phyloP scores from a whole-genome alignment of 2,888 invertebrate species.

The Furcula furcula region DNA sequence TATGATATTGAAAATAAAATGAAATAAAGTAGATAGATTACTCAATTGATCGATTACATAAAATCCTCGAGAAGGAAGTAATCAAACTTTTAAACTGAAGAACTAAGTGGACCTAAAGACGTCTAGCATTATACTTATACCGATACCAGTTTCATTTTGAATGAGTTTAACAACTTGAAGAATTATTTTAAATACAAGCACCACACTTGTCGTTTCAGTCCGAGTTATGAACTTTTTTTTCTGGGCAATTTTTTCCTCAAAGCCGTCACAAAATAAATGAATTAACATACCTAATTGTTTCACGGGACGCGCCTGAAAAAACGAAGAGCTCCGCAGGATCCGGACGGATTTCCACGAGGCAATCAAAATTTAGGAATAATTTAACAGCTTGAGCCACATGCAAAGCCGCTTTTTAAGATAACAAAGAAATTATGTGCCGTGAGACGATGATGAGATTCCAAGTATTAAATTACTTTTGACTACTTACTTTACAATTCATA shows the following conservation, averaged over 20 bases:
- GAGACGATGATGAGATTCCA: too few species aligned
- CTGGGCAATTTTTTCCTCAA: constrained; percentile 52
- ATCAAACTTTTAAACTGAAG: too few species aligned
- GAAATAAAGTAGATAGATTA: too few species aligned
- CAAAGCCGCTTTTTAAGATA: constrained; percentile 55
- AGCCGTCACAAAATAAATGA: constrained; percentile 69
- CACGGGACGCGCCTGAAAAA: constrained; percentile 65
- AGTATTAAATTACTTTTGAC: too few species aligned
- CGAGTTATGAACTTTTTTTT: constrained; percentile 57
- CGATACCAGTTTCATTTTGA: too few species aligned
- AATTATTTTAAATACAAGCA: constrained; percentile 17
- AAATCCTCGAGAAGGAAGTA: too few species aligned
- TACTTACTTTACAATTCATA: too few species aligned
- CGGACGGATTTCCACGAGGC: constrained; percentile 63
- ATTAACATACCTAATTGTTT: constrained; percentile 78
- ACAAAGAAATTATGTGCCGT: constrained; percentile 50
- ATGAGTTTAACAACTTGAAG: too few species aligned
- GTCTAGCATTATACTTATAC: too few species aligned
- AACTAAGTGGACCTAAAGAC: too few species aligned
- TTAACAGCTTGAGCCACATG: constrained; percentile 63
- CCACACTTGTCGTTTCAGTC: constrained; percentile 44
- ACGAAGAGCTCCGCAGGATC: constrained; percentile 56
- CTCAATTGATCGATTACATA: too few species aligned
- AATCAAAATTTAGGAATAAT: constrained; percentile 74
- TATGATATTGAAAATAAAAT: too few species aligned